Base-by-base conservation (phyloP, 2,888 invertebrate species). In the Baccha elongata region DNA sequence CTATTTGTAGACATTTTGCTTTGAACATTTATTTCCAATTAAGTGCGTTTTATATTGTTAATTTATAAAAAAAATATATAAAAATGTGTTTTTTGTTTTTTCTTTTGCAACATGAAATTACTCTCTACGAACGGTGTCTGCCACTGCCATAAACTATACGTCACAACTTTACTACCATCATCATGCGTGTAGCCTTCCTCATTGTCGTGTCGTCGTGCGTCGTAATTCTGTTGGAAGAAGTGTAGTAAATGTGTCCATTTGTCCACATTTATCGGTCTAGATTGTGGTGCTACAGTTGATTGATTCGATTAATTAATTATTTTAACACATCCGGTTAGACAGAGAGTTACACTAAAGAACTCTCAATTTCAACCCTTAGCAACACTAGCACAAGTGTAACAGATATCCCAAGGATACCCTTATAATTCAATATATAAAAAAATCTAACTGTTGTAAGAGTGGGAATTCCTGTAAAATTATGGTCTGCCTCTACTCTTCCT, bases 81-180 rank as follows among this genome's bases (percentile, higher is more conserved):
- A 52, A 35, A 44, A 50, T 68, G 32, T 58, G 62, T 37, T 37
- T 11, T 2, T 44, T 65, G 58, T 46, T 26, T 46, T 53, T 46
- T 44, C 15, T 46, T 64, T 58, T 53, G 44, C 80, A 76, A 75
- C 75, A 75, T 81, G 80, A 32, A 60, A 21, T 69, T 23, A 23
- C 5, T 23, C 69, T 29, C 26, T 19, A 42, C 19, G 13, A 37
- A 72, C 35, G 26, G 68, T 67, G 65, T 65, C 64, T 48, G 35
- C 13, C 48, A 58, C 64, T 48, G 35, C 13, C 48, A 58, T 40
- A 35, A 17, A 76, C 46, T 60, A 15, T 37, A 48, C 35, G 35
- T 29, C 60, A 46, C 23, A 35, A 2, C 15, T 52, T 72, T 60
- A 69, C 80, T 62, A 64, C 64, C 17, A 53, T 48, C 69, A 64